Evolutionary conservation across 2,113 vertebrate species (phyloP), one percentile per base, ranked within the genome.

Genomic region (Toxotes jaculatrix): DNA sequence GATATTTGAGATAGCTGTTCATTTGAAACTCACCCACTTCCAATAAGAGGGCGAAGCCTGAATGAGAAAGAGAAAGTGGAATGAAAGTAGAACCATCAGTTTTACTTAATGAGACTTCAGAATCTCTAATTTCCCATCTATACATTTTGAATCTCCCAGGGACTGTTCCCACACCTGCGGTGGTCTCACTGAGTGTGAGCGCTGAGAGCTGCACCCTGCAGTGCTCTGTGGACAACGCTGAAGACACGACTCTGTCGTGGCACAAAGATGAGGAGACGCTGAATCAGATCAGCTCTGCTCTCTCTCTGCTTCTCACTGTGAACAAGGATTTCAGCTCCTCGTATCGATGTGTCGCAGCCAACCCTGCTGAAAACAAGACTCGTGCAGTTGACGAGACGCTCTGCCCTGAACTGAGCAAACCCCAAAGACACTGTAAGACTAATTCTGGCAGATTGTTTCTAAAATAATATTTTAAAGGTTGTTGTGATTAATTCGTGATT

Each of bases 261-360:
- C 66, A 55, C 47, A 84, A 43, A 79, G 64, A 77, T 47, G 2
- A 70, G 53, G 51, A 71, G 38, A 45, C 6, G 10, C 0, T 88
- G 70, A 65, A 78, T 42, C 60, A 65, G 67, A 84, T 63, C 59
- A 66, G 64, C 64, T 73, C 42, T 12, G 67, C 23, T 64, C 27
- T 34, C 55, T 67, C 56, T 61, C 55, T 79, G 60, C 17, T 7
- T 31, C 27, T 79, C 65, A 66, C 38, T 19, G 38, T 84, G 0
- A 11, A 60, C 19, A 9, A 61, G 36, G 45, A 82, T 19, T 60
- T 56, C 65, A 51, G 0, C 21, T 66, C 59, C 42, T 32, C 55
- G 6, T 82, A 78, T 1, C 74, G 32, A 57, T 88, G 86, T 82
- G 86, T 63, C 23, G 59, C 82, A 56, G 51, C 51, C 7, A 84